These are phyloP conservation scores for Noctua comes DNA, from an alignment of 2,888 invertebrate genomes.

Conservation along the genomic window DNA sequence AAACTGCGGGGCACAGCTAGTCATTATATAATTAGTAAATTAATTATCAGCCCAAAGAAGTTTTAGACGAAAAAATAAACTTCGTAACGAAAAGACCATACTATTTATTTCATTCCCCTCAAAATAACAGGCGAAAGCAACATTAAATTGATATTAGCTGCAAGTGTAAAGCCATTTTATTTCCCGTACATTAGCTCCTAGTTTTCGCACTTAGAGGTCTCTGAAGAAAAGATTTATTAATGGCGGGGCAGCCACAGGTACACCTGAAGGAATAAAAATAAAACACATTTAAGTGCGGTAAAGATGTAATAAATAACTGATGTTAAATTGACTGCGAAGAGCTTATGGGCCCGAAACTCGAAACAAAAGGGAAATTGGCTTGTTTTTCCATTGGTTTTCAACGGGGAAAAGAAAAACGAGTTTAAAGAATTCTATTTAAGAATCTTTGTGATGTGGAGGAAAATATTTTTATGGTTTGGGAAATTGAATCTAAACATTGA, in stretches of 20 bases:
- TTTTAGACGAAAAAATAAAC: neutral
- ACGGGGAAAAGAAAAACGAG: slow-evolving; percentile 54
- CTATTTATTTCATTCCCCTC: slow-evolving; percentile 28
- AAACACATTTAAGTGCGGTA: slow-evolving; percentile 83
- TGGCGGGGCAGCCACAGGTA: slow-evolving; percentile 75
- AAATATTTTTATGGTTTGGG: neutral
- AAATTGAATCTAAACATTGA: slow-evolving; percentile 5
- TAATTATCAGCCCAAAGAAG: neutral
- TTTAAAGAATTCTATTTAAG: slow-evolving; percentile 35
- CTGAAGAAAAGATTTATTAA: slow-evolving; percentile 80
- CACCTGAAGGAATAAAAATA: slow-evolving; percentile 78
- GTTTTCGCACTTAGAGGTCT: slow-evolving; percentile 81
- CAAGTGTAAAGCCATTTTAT: slow-evolving; percentile 71
- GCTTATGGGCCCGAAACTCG: slow-evolving; percentile 84
- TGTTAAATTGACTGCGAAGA: slow-evolving; percentile 88
- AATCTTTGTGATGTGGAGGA: slow-evolving; percentile 6
- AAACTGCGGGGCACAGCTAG: too few species aligned
- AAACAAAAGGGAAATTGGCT: slow-evolving; percentile 78
- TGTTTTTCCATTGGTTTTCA: slow-evolving; percentile 68
- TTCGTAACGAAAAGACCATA: neutral
- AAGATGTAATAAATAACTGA: slow-evolving; percentile 87
- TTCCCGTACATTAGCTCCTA: slow-evolving; percentile 77
- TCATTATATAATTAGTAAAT: neutral
- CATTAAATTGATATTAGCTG: slow-evolving; percentile 63
- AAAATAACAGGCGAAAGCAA: slow-evolving; percentile 32